These are phyloP conservation scores for Nymphalis polychloros DNA, from an alignment of 2,888 invertebrate species.

Conservation along the genomic window DNA sequence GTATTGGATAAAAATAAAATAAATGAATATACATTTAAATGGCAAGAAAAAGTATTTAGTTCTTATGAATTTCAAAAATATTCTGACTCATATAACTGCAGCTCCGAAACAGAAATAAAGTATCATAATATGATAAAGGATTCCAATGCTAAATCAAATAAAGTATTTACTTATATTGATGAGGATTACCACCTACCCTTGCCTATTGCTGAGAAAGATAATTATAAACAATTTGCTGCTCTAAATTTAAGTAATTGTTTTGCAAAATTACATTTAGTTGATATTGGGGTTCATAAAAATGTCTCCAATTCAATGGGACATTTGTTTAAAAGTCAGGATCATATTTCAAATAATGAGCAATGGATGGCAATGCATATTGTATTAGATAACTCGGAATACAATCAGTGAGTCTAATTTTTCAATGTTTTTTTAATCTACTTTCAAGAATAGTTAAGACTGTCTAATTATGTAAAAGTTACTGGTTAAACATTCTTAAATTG, in stretches of 20 bases:
- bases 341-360: conserved; percentile 49
- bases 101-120: conserved; percentile 78
- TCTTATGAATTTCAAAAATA: conserved; percentile 83
- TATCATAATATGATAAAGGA: conserved; percentile 60
- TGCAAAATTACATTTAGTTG: conserved; percentile 51
- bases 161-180: conserved; percentile 81
- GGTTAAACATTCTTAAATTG: too few species aligned
- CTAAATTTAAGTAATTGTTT: conserved; percentile 51
- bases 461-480: too few species aligned
- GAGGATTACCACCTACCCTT: conserved; percentile 78
- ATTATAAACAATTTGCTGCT: conserved; percentile 30
- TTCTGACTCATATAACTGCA: conserved; percentile 82
- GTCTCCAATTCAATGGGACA: conserved; percentile 54
- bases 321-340: conserved; percentile 62
- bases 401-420: conserved; percentile 58
- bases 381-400: conserved; percentile 67
- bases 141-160: conserved; percentile 54
- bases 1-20: conserved; percentile 45
- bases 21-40: conserved; percentile 77
- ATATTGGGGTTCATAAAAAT: conserved; percentile 44
- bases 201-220: conserved; percentile 50
- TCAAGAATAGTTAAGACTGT: too few species aligned
- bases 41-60: conserved; percentile 89
- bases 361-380: conserved; percentile 71
- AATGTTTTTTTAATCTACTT: background rate